A percentile compares a stretch with the other conserved stretches of the same genome.
phyloP scores from a whole-genome alignment of 1,140 invertebrate genomes.

The Pissodes strobi region DNA sequence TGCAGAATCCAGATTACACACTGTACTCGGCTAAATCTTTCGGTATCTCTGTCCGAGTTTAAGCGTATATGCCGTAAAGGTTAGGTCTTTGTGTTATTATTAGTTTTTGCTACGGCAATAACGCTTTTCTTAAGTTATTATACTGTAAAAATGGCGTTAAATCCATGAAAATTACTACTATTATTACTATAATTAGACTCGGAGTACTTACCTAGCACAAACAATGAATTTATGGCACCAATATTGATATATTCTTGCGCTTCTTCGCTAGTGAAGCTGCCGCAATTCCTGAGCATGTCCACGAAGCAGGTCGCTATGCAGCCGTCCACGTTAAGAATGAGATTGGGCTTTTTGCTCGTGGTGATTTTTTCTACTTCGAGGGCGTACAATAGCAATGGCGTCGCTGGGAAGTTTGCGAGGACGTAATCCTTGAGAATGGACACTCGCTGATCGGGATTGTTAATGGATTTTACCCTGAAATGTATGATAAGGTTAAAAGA shows the following conservation, averaged over 20 bases:
- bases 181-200: no score
- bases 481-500: no score
- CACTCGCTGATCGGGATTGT: constrained; percentile 98
- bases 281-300: constrained; percentile 90
- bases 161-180: no score
- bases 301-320: constrained; percentile 97
- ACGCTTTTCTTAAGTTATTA: no score
- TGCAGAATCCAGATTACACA: no score
- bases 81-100: no score
- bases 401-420: constrained; percentile 88
- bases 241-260: constrained; percentile 98
- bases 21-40: no score
- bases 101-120: no score
- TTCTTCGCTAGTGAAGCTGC: constrained; percentile 95
- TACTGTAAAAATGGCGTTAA: no score
- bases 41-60: no score
- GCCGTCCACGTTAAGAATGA: constrained; percentile 99
- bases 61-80: no score
- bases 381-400: constrained; percentile 92
- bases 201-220: constrained; percentile 79
- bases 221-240: constrained; percentile 97
- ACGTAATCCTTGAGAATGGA: constrained; percentile 97
- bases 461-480: constrained; percentile 91
- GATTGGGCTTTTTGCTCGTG: constrained; percentile 98
- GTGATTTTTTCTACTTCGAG: constrained; percentile 99